phyloP scores from a whole-genome alignment of 2,797 vertebrate genomes.

The Myotis vivesi region DNA sequence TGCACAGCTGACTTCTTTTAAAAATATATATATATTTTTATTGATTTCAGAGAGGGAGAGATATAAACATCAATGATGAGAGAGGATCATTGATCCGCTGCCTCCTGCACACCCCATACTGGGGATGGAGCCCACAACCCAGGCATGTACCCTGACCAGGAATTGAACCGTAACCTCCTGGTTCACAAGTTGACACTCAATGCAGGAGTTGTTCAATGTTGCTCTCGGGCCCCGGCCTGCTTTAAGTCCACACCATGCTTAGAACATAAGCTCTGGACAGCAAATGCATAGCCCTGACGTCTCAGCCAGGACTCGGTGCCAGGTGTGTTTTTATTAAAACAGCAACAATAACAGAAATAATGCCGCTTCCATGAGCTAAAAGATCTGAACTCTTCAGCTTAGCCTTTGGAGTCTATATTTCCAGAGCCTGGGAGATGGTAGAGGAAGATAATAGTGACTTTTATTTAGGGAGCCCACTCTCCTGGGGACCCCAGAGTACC shows the following conservation, averaged over 20 bases:
- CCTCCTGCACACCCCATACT: no score
- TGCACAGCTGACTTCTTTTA: neutral
- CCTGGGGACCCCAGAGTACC: neutral
- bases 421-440: neutral
- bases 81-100: no score
- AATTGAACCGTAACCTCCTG: no score
- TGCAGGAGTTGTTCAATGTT: no score
- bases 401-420: neutral
- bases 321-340: neutral
- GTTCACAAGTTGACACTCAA: no score
- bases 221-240: neutral
- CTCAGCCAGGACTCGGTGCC: neutral
- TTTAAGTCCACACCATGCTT: fast-evolving
- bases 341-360: neutral
- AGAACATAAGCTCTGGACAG: neutral
- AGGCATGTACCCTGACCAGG: no score
- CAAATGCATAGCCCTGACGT: neutral
- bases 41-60: no score
- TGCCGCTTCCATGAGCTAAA: neutral
- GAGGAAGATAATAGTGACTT: neutral
- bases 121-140: no score
- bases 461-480: neutral
- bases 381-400: neutral
- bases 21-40: no score
- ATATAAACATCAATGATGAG: no score